Percentiles rank a stretch among this genome's conserved stretches.
These are phyloP conservation scores for Neodiprion virginianus DNA, from an alignment of 1,140 invertebrate species.

Conservation along the genomic window DNA sequence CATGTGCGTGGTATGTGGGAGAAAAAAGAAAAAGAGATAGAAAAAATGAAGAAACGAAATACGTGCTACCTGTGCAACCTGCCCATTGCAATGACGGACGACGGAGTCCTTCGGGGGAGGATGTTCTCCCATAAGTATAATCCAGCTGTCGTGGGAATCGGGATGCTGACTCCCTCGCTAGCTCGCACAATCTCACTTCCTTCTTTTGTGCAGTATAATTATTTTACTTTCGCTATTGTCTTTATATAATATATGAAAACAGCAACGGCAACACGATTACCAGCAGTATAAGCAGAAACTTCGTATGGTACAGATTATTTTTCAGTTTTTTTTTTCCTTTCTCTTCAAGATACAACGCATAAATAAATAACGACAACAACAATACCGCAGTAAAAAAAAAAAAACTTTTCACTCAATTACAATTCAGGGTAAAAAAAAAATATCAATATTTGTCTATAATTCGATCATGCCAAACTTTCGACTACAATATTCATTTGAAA, in stretches of 20 bases:
- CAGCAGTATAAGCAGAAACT: too few species aligned
- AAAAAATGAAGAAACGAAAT: background rate
- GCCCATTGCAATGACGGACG: background rate
- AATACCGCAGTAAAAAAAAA: background rate
- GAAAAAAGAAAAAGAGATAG: background rate
- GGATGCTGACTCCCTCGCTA: background rate
- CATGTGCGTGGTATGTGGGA: background rate
- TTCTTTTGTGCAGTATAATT: background rate
- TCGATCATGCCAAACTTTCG: too few species aligned
- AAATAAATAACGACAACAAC: too few species aligned
- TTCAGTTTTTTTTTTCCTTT: background rate
- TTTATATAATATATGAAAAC: background rate
- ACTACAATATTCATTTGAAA: too few species aligned
- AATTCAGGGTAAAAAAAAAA: too few species aligned
- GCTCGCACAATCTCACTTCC: conserved; percentile 1
- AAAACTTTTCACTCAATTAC: background rate
- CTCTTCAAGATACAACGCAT: background rate
- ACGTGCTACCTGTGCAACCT: background rate
- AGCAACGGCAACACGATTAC: background rate
- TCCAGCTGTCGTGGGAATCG: background rate
- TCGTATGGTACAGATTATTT: too few species aligned
- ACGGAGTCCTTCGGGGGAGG: background rate
- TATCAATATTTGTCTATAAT: too few species aligned
- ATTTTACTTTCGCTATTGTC: conserved; percentile 5
- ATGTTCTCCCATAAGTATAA: background rate